phyloP scores from a whole-genome alignment of 2,113 vertebrate genomes.

The Paralichthys olivaceus region DNA sequence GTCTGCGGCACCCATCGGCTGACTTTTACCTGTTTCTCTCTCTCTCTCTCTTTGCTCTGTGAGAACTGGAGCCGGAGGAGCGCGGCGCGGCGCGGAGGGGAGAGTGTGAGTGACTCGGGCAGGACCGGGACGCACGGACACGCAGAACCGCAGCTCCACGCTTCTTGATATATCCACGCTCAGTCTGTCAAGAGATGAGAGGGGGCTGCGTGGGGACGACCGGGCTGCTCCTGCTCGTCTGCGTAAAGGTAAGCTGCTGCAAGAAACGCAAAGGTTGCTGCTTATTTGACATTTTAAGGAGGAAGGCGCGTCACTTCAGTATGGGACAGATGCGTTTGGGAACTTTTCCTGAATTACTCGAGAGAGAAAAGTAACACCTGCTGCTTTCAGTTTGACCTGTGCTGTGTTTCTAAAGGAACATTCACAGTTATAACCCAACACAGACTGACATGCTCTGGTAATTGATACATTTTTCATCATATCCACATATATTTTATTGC shows the following conservation, averaged over 20 bases:
- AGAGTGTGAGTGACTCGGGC: slow-evolving; percentile 34
- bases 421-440: not conserved
- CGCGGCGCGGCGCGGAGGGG: slow-evolving; percentile 17
- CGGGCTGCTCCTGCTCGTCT: slow-evolving; percentile 60
- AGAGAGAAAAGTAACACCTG: slow-evolving; percentile 29
- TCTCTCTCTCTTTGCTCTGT: not conserved
- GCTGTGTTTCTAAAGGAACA: not conserved
- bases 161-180: slow-evolving; percentile 6
- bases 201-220: slow-evolving; percentile 46
- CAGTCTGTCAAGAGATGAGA: slow-evolving; percentile 60
- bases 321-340: not conserved
- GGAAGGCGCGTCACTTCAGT: slow-evolving; percentile 12
- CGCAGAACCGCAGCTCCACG: slow-evolving; percentile 7
- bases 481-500: not conserved
- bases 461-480: too few relatives aligned
- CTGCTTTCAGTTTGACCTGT: slow-evolving; percentile 3
- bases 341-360: not conserved
- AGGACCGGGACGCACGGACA: slow-evolving; percentile 23
- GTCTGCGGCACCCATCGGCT: slow-evolving; percentile 58
- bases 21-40: slow-evolving; percentile 20
- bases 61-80: slow-evolving; percentile 52
- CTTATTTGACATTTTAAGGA: not conserved
- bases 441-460: too few relatives aligned
- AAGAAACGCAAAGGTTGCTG: not conserved
- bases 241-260: slow-evolving; percentile 66